These are phyloP conservation scores for Rhyacichthys aspro DNA, from an alignment of 2,797 vertebrate genomes.

Conservation along the genomic window DNA sequence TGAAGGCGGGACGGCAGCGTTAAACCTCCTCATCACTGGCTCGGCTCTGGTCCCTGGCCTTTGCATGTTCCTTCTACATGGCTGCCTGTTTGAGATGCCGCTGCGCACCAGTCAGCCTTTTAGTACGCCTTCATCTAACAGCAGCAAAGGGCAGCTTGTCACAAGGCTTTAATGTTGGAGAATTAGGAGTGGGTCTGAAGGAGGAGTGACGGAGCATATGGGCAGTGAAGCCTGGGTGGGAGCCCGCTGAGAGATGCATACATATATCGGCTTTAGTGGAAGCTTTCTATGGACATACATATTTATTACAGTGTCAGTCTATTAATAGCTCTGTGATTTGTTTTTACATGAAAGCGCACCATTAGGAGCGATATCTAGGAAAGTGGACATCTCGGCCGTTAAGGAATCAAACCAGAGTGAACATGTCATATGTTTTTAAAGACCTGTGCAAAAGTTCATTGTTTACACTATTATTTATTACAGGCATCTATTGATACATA, in stretches of 20 bases:
- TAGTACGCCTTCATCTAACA: conserved; percentile 28
- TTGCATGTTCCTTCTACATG: conserved; percentile 46
- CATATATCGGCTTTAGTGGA: not conserved
- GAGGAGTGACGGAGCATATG: conserved; percentile 13
- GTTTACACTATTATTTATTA: too few relatives aligned
- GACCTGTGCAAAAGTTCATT: too few relatives aligned
- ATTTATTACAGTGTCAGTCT: conserved; percentile 6
- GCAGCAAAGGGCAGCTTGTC: conserved; percentile 3
- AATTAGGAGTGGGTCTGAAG: conserved; percentile 1
- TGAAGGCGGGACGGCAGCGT: conserved; percentile 17
- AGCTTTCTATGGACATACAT: conserved; percentile 10
- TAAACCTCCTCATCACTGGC: conserved; percentile 16
- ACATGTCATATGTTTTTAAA: too few relatives aligned
- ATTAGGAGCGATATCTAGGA: not conserved
- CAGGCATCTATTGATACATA: too few relatives aligned
- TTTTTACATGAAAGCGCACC: not conserved
- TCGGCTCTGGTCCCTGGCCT: conserved; percentile 29
- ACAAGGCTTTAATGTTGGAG: conserved; percentile 11
- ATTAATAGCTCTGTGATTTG: conserved; percentile 5
- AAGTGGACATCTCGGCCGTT: not conserved
- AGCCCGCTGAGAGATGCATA: not conserved
- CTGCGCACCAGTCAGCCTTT: conserved; percentile 35
- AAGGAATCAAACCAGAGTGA: too few relatives aligned
- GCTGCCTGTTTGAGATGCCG: conserved; percentile 27
- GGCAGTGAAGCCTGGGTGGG: not conserved